phyloP scores from a whole-genome alignment of 2,888 invertebrate species.

The Papilio elwesi region DNA sequence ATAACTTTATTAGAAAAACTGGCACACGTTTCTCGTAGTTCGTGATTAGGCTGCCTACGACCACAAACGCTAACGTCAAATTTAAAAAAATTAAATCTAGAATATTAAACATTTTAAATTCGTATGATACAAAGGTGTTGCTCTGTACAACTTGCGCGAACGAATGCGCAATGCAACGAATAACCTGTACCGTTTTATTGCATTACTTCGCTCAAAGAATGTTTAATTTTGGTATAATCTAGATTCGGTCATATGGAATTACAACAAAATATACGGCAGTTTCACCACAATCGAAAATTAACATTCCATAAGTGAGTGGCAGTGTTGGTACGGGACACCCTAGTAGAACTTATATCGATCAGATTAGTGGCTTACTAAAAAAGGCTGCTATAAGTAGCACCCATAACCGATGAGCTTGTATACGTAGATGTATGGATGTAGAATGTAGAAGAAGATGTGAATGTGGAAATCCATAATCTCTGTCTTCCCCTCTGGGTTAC shows the following conservation, averaged over 20 bases:
- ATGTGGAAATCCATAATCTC: too few species aligned
- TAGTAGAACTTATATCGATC: too few species aligned
- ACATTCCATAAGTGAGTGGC: too few species aligned
- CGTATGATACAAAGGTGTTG: not conserved
- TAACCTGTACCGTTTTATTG: constrained; percentile 26
- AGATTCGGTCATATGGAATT: not conserved
- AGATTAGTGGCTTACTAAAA: too few species aligned
- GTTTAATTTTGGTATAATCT: not conserved
- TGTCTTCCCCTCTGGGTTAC: too few species aligned
- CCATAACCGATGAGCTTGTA: too few species aligned
- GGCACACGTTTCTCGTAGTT: constrained; percentile 83
- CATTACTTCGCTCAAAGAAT: not conserved
- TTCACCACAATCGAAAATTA: too few species aligned
- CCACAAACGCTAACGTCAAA: constrained; percentile 11
- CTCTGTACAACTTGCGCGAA: not conserved
- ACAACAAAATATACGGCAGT: not conserved
- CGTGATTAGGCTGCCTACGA: constrained; percentile 70
- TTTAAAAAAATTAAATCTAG: constrained; percentile 25
- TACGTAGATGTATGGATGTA: too few species aligned
- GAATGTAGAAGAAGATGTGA: too few species aligned
- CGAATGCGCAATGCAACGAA: constrained; percentile 20
- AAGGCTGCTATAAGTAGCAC: too few species aligned
- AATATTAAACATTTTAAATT: constrained; percentile 26
- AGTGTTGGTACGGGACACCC: too few species aligned
- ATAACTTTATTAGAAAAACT: constrained; percentile 75